Conservation (phyloP, 2,113 vertebrate species). For the Nanger granti region DNA sequence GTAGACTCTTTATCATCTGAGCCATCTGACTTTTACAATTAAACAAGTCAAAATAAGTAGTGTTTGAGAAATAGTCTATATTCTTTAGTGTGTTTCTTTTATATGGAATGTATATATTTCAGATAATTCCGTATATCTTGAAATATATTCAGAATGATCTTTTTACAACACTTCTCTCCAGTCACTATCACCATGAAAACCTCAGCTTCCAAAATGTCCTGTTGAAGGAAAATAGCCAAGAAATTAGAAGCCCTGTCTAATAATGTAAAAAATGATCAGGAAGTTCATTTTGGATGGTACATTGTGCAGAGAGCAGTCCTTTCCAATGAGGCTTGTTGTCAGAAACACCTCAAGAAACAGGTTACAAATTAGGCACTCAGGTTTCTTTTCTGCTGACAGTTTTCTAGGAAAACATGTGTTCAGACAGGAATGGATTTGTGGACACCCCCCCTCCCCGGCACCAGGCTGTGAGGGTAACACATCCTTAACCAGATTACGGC, state of each 20-base stretch:
- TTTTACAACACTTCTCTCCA: neutral
- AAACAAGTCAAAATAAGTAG: neutral
- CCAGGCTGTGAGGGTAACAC: accelerated
- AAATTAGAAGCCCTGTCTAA: neutral
- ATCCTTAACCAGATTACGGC: neutral
- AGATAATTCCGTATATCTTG: neutral
- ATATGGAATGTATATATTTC: neutral
- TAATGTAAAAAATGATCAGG: neutral
- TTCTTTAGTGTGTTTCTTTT: neutral
- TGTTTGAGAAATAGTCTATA: neutral
- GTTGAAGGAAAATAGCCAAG: neutral
- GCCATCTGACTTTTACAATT: neutral
- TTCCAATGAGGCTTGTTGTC: too few relatives aligned
- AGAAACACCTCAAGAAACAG: neutral
- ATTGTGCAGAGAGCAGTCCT: accelerated
- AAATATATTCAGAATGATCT: neutral
- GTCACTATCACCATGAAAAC: neutral
- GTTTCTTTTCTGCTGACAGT: neutral
- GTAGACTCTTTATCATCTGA: neutral
- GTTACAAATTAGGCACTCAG: neutral
- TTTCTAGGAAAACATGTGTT: neutral
- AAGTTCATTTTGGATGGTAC: neutral
- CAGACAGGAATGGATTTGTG: neutral
- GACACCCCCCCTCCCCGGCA: neutral
- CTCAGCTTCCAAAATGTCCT: neutral